Conservation (phyloP, 2,888 invertebrate genomes). For the Leptopterna dolabrata region DNA sequence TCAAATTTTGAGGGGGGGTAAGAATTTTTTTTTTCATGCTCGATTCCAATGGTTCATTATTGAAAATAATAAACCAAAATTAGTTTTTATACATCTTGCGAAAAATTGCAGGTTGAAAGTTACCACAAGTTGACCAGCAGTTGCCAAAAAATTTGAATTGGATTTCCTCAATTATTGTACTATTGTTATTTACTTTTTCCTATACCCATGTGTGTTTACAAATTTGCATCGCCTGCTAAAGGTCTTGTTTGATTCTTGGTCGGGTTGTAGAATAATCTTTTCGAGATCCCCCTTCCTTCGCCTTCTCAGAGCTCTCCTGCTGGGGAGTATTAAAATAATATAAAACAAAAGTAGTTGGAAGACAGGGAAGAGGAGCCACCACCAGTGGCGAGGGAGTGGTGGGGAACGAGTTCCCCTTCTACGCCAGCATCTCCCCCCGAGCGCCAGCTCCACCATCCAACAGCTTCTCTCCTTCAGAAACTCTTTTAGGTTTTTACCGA, state of each 20-base stretch:
- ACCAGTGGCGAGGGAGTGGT: not conserved
- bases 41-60: no score
- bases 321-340: conserved; percentile 13
- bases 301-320: not conserved
- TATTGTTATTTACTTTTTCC: no score
- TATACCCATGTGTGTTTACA: no score
- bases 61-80: no score
- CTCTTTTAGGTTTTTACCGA: conserved; percentile 44
- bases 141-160: no score
- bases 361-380: not conserved
- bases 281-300: not conserved
- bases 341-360: conserved; percentile 33
- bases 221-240: not conserved
- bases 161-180: no score
- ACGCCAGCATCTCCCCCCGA: conserved; percentile 10
- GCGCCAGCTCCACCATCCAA: conserved; percentile 3
- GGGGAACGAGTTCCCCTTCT: not conserved
- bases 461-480: conserved; percentile 36
- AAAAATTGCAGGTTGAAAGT: no score
- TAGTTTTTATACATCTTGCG: no score
- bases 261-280: not conserved
- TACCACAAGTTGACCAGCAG: no score
- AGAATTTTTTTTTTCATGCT: no score
- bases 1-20: no score
- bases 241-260: not conserved